A percentile compares a stretch with the other conserved stretches of the same genome.
Conservation (phyloP, 1,140 invertebrate species). For the Anastrepha ludens region DNA sequence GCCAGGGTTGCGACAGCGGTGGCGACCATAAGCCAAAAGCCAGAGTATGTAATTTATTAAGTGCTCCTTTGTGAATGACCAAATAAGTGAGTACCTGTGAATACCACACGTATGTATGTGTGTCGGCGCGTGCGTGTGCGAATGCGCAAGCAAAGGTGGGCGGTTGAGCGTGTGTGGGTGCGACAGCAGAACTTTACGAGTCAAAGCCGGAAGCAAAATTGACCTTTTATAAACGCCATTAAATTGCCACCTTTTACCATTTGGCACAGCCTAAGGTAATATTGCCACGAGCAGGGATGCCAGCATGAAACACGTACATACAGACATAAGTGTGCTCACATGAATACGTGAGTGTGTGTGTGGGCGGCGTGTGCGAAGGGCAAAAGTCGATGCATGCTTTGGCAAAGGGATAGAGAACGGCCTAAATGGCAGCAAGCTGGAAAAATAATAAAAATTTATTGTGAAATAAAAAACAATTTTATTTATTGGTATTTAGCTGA, state of each 20-base stretch:
- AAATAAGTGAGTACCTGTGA: not conserved
- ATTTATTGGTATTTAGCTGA: conserved; percentile 53
- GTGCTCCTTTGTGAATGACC: conserved; percentile 41
- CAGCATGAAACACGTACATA: not conserved
- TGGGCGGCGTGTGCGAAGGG: not conserved
- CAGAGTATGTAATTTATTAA: conserved; percentile 42
- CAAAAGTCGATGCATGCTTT: not conserved
- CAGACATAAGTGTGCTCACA: not conserved
- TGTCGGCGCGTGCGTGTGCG: not conserved
- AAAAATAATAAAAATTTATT: conserved; percentile 52
- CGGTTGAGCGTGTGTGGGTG: not conserved
- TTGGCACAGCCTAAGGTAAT: not conserved
- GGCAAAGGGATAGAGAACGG: not conserved
- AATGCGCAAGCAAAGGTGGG: not conserved
- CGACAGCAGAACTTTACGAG: not conserved
- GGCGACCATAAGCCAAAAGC: conserved; percentile 21
- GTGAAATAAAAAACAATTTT: conserved; percentile 52
- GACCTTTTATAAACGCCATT: conserved; percentile 54
- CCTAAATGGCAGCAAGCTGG: conserved; percentile 22
- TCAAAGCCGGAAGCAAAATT: conserved; percentile 31
- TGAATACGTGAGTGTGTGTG: not conserved
- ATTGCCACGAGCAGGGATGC: not conserved
- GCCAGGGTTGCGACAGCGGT: not conserved
- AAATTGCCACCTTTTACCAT: conserved; percentile 53
- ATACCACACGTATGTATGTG: not conserved